Base-by-base conservation (phyloP, 2,113 vertebrate species). In the Planiliza haematocheilus region DNA sequence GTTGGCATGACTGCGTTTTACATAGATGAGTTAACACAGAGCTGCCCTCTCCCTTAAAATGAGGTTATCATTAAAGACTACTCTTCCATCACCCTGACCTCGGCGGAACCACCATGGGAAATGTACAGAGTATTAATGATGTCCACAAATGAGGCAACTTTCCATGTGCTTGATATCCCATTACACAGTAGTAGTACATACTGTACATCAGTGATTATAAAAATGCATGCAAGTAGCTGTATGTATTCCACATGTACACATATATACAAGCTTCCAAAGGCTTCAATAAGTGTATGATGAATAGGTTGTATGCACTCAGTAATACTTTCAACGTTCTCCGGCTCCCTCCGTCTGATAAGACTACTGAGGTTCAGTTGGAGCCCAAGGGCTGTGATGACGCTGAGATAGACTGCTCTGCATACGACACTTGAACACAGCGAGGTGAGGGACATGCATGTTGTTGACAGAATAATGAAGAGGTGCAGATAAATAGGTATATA, bases 31-130 rank as follows among this genome's bases (percentile, higher is more conserved):
- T 73, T 85, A 30, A 61, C 64, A 77, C 76, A 52, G 51, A 76
- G 84, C 68, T 68, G 39, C 76, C 73, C 62, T 64, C 55, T 57
- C 71, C 75, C 39, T 62, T 89, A 85, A 83, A 90, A 84, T 73
- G 69, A 74, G 76, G 56, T 77, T 85, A 85, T 91, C 86, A 86
- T 86, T 91, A 88, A 92, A 91, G 87, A 88, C 82, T 88, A 84
- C 85, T 81, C 82, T n/a, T n/a, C n/a, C n/a, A n/a, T n/a, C n/a
- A n/a, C 72, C 53, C 39, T 71, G 71, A 87, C 76, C 77, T 63
- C 62, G n/a, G 61, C 79, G 56, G 65, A 63, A 45, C 55, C 58
- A 79, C 37, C 68, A 75, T 46, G 69, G 70, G 70, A 85, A 74
- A 79, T 73, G 63, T 74, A 51, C 42, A 39, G 61, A 52, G 60